A percentile compares a stretch with the other conserved stretches of the same genome.
phyloP scores from a whole-genome alignment of 2,797 vertebrate genomes.

The Lepidocolaptes lacrymiger region DNA sequence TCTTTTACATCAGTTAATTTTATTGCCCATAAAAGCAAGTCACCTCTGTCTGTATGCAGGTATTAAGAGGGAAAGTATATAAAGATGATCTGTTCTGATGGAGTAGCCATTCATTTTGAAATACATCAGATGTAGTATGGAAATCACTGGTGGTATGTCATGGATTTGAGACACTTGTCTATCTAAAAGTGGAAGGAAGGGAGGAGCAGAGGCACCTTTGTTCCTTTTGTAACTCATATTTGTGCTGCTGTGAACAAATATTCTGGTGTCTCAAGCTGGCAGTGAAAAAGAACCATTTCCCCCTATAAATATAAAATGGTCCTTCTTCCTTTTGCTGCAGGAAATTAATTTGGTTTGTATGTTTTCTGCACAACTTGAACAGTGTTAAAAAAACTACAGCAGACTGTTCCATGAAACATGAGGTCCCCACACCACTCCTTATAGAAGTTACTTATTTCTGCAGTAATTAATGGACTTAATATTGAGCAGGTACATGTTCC shows the following conservation, averaged over 20 bases:
- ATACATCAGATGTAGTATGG: not conserved
- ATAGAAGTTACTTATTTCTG: not conserved
- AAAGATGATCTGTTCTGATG: not conserved
- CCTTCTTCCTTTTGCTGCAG: not conserved
- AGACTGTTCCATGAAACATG: not conserved
- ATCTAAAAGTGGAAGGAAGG: not conserved
- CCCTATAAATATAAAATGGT: not conserved
- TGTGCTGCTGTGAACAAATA: not conserved
- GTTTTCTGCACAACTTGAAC: not conserved
- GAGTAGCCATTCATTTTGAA: not conserved
- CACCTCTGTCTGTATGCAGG: not conserved
- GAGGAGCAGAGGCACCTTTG: not conserved
- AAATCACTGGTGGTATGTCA: not conserved
- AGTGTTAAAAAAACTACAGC: not conserved
- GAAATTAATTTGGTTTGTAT: not conserved
- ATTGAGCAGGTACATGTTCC: not conserved
- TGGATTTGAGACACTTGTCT: not conserved
- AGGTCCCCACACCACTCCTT: not conserved
- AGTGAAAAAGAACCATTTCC: not conserved
- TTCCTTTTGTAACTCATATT: not conserved
- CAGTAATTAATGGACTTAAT: not conserved
- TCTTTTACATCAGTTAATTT: not conserved
- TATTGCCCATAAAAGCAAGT: not conserved
- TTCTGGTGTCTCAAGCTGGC: not conserved
- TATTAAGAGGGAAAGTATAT: not conserved